Conservation (phyloP, 2,797 vertebrate genomes). For the Myotis vivesi region DNA sequence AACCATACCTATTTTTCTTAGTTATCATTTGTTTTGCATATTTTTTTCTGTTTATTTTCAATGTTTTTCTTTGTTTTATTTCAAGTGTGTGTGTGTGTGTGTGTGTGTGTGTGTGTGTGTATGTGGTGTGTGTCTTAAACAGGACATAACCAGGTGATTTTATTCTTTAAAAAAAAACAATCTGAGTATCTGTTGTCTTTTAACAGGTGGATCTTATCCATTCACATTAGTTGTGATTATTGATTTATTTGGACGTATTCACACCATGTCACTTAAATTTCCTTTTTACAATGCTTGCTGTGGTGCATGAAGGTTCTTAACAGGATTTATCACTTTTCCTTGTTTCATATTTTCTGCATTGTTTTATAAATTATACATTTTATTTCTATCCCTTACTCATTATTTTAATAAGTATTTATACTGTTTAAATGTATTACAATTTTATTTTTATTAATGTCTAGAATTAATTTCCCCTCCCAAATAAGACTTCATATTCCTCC, state of each 20-base stretch:
- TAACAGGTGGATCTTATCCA: neutral
- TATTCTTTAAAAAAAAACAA: neutral
- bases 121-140: neutral
- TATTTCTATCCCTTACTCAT: neutral
- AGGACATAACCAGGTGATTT: neutral
- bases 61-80: neutral
- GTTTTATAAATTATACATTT: neutral
- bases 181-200: neutral
- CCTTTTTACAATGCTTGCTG: neutral
- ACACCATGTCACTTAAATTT: neutral
- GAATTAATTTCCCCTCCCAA: neutral
- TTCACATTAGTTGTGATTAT: neutral
- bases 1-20: neutral
- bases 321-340: neutral
- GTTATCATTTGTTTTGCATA: neutral
- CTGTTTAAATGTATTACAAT: neutral
- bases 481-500: neutral
- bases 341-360: neutral
- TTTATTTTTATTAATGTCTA: neutral
- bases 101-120: too few species aligned
- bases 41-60: neutral
- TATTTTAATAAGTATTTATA: neutral
- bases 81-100: neutral
- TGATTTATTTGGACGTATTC: neutral
- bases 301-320: neutral